Evolutionary conservation across 2,888 invertebrate genomes (phyloP).

Genomic region (Plagiodera versicolora): DNA sequence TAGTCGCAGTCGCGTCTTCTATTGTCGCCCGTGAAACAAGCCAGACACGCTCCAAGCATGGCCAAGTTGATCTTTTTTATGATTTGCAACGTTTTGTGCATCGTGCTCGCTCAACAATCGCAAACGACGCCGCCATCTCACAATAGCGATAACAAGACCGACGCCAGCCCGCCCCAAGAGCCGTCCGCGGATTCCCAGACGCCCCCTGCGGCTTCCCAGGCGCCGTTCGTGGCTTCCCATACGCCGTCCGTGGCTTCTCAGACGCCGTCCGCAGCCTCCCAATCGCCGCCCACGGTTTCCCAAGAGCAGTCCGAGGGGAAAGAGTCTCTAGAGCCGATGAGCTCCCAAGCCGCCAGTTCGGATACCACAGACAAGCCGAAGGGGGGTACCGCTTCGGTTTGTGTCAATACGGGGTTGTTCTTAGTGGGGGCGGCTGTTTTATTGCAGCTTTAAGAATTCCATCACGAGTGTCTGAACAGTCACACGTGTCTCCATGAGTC

Average conservation of each 20-base stretch:
- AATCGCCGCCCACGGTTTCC: background rate
- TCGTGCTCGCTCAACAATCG: background rate
- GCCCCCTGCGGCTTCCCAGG: no score
- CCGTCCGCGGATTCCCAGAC: no score
- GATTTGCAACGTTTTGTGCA: background rate
- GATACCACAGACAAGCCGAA: constrained; percentile 3
- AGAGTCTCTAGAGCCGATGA: background rate
- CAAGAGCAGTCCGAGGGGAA: background rate
- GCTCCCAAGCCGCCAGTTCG: background rate
- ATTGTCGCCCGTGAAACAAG: background rate
- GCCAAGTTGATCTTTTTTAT: background rate
- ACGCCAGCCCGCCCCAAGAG: no score
- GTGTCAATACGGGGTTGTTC: constrained; percentile 16
- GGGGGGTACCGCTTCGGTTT: constrained; percentile 5
- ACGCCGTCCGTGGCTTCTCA: background rate
- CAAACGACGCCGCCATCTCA: no score
- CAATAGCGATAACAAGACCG: no score
- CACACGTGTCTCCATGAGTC: background rate
- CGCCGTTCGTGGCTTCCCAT: no score
- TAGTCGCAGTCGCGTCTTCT: background rate
- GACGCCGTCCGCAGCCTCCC: no score
- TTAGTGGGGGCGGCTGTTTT: constrained; percentile 13
- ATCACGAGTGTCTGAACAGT: background rate
- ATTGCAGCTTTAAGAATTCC: constrained; percentile 5
- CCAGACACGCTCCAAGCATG: background rate